Base-by-base conservation (phyloP, 2,888 invertebrate species). In the Mythimna loreyi region DNA sequence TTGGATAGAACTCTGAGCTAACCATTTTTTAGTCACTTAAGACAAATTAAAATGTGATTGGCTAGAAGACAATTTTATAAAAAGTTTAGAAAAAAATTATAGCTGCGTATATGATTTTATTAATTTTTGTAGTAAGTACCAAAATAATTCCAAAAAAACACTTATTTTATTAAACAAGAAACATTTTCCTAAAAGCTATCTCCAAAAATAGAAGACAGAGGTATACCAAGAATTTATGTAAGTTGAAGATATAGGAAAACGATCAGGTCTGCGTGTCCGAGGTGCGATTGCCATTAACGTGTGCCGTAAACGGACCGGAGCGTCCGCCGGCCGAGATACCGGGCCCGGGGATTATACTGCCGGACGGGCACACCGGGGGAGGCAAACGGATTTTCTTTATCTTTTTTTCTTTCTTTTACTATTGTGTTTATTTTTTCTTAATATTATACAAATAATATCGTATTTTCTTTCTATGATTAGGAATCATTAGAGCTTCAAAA, bases 221-320 rank as follows among this genome's bases (percentile, higher is more conserved):
- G 57, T 62, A 52, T 58, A 63, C 63, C 55, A 61, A 50, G 81
- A 69, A 72, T 72, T 76, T 85, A 75, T 75, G 61, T 69, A 55
- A 78, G 43, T 81, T 45, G 47, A 66, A 66, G 77, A 78, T 78
- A 88, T 85, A 86, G 86, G 86, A 86, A 87, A 88, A 86, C 87
- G 89, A 87, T 88, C 80, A 68, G 73, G 78, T 59, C 73, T 63
- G 73, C 82, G 84, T 81, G 80, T 81, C 67, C 80, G 86, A 87
- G 87, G 88, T 85, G 88, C 89, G 89, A 91, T 90, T 86, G 90
- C 86, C 78, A 90, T 92, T 91, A 92, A 88, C 89, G 87, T 84
- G 83, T 75, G 74, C 81, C 85, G 90, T 92, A 92, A 92, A 91
- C 87, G 85, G 84, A 75, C 80, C 87, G 85, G 87, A 72, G 81